Conservation (phyloP, 64 coral and sea anemone genomes). For the Montipora sp. region DNA sequence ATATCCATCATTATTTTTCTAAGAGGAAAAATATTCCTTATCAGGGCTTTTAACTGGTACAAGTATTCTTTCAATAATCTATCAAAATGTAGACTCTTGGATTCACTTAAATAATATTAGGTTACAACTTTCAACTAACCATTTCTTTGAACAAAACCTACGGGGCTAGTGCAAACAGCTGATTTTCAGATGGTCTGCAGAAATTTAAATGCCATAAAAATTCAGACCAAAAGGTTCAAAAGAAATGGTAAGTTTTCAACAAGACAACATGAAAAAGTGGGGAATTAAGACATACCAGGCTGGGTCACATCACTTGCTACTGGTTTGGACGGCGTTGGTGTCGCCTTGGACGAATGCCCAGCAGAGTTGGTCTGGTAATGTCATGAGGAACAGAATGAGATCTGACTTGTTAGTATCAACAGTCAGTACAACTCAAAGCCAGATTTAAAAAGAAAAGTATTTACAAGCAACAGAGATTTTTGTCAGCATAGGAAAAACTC, state of each 20-base stretch:
- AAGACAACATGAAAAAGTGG: slow-evolving; percentile 2
- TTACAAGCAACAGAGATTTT: not conserved
- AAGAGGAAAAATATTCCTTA: not conserved
- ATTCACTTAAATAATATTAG: not conserved
- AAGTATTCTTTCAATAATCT: too few relatives aligned
- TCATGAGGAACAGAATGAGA: slow-evolving; percentile 46
- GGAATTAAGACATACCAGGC: slow-evolving; percentile 43
- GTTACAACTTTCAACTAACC: not conserved
- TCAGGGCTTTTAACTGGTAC: too few relatives aligned
- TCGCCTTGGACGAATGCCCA: slow-evolving; percentile 48
- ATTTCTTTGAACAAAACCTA: slow-evolving; percentile 9
- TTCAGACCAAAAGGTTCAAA: not conserved
- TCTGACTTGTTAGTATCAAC: slow-evolving; percentile 53
- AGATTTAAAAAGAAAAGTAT: not conserved
- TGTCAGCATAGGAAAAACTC: too few relatives aligned
- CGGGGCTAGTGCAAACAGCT: not conserved
- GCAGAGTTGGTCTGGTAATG: slow-evolving; percentile 52
- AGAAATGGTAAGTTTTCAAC: slow-evolving; percentile 26
- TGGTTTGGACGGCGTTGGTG: slow-evolving; percentile 62
- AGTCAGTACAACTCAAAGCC: slow-evolving; percentile 7
- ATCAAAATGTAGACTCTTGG: too few relatives aligned
- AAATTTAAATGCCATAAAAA: too few relatives aligned
- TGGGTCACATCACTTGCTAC: slow-evolving; percentile 42
- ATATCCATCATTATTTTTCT: too few relatives aligned
- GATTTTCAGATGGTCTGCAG: not conserved